Percentiles rank a stretch among this genome's conserved stretches.
phyloP scores from a whole-genome alignment of 2,797 vertebrate genomes.

The Alauda arvensis region DNA sequence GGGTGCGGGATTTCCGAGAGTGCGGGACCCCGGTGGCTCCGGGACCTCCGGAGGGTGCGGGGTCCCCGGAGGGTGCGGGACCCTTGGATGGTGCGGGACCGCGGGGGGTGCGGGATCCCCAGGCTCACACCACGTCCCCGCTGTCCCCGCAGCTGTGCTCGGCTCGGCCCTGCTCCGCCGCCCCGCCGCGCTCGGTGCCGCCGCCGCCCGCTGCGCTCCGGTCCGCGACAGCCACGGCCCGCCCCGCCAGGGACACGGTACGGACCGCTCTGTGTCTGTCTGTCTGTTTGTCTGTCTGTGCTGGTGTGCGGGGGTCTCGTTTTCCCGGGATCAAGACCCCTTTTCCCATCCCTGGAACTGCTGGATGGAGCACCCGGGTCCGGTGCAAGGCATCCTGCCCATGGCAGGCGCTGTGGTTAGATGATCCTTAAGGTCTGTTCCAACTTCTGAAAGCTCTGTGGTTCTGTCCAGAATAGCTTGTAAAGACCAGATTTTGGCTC shows the following conservation, averaged over 20 bases:
- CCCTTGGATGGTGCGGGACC: too few relatives aligned
- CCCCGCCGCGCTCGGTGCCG: background rate
- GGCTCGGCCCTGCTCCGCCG: background rate
- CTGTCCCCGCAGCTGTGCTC: background rate
- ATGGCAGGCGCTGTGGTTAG: accelerated
- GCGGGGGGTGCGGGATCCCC: too few relatives aligned
- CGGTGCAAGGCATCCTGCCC: background rate
- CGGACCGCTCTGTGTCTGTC: background rate
- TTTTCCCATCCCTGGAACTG: background rate
- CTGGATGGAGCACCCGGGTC: accelerated
- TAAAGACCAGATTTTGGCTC: background rate
- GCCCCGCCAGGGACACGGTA: background rate
- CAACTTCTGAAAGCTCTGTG: accelerated
- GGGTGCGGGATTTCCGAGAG: too few relatives aligned
- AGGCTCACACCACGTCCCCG: background rate
- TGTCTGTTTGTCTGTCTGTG: background rate
- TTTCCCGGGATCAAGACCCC: background rate
- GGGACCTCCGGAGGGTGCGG: background rate
- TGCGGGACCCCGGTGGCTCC: background rate
- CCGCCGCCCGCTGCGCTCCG: background rate
- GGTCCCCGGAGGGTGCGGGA: too few relatives aligned
- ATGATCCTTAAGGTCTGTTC: background rate
- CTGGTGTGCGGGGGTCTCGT: too few relatives aligned
- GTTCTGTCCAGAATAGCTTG: too few relatives aligned
- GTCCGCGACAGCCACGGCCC: background rate